Base-by-base conservation (phyloP, 1,140 invertebrate genomes). In the Drosophila lacertosa region DNA sequence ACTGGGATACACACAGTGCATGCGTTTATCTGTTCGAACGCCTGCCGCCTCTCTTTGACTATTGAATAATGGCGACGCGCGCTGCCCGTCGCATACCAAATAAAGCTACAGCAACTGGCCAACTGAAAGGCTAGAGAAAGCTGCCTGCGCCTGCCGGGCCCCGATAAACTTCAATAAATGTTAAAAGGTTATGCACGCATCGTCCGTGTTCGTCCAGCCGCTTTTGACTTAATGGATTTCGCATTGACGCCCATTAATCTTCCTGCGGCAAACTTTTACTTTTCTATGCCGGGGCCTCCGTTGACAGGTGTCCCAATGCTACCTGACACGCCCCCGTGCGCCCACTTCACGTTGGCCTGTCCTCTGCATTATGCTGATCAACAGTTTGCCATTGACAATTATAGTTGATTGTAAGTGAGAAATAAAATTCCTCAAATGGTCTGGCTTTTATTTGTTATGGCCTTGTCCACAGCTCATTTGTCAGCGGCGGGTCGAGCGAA, bases 101-200 rank as follows among this genome's bases (percentile, higher is more conserved):
- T 81, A 70, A 65, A 74, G 73, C 54, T 58, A 48, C 57, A 62
- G 78, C 32, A 69, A 45, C 44, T 48, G 70, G 40, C 6, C 6
- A 64, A 53, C 18, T 35, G n/a, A n/a, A 37, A 24, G 4, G 20
- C 15, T 29, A 15, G 45, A 35, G 4, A 24, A 20, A 39, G 20
- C 39, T 13, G 45, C 10, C 29, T 42, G 29, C 10, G 51, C 11
- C 20, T 3, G 22, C 20, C 39, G 55, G 16, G 44, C 74, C 74
- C 69, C 82, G 75, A 88, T 88, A 82, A 82, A 89, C 82, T 89
- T 88, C 82, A 88, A 88, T 88, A 88, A 78, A 88, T 82, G 82
- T 82, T 81, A 88, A 88, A 88, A 88, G 82, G 82, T 88, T 88
- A 82, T 74, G 77, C 65, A 79, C 72, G 80, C 79, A 39, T 67